Evolutionary conservation across 53 echinoderm and acorn worm species (phyloP).

Genomic region (Echinarachnius parma): DNA sequence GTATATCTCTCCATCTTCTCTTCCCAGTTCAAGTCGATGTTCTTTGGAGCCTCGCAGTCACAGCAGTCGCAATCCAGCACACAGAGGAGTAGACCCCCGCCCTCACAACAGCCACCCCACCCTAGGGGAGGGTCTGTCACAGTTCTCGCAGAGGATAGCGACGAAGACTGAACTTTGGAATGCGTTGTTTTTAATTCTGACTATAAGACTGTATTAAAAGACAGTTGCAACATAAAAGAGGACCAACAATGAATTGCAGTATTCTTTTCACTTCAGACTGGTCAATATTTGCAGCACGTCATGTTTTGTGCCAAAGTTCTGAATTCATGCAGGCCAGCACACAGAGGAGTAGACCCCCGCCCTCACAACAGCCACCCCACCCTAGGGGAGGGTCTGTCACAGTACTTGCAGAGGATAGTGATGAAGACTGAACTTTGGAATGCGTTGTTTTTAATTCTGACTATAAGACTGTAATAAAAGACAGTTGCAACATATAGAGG

Average conservation of each 20-base stretch:
- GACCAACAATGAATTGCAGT: too few species aligned
- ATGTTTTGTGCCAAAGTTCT: too few species aligned
- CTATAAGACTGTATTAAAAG: too few species aligned
- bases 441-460: too few species aligned
- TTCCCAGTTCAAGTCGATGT: conserved; percentile 88
- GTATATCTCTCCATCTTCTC: conserved; percentile 4
- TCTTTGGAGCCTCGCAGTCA: conserved; percentile 86
- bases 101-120: conserved; percentile 2
- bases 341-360: conserved; percentile 30
- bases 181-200: too few species aligned
- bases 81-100: conserved; percentile 30
- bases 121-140: conserved; percentile 11
- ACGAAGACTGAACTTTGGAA: conserved; percentile 69
- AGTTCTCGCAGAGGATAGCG: conserved; percentile 88
- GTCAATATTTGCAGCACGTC: too few species aligned
- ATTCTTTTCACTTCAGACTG: too few species aligned
- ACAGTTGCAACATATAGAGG: too few species aligned
- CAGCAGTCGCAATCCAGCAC: conserved; percentile 35
- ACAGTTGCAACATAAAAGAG: too few species aligned
- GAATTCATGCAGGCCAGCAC: conserved; percentile 24
- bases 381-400: too few species aligned
- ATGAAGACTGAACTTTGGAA: conserved; percentile 70
- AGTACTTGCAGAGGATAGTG: conserved; percentile 91
- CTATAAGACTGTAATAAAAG: too few species aligned
- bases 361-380: conserved; percentile 12